Base-by-base conservation (phyloP, 2,113 vertebrate species). In the Cariama cristata region DNA sequence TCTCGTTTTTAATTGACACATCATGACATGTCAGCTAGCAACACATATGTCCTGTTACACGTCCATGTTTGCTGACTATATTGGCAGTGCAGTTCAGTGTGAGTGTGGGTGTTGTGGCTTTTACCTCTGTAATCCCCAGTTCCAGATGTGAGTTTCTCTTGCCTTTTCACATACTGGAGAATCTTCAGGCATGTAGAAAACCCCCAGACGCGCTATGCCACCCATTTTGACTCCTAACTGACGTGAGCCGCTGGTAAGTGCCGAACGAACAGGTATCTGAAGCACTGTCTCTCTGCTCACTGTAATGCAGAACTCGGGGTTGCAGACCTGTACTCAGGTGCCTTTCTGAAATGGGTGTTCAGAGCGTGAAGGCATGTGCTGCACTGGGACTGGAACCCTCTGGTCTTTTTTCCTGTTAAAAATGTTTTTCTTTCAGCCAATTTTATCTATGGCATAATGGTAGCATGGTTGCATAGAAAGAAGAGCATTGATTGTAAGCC, bases 1-100 rank as follows among this genome's bases (percentile, higher is more conserved):
- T 47, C n/a, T 93, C 24, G 5, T 44, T 44, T 89, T 56, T 4
- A 58, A 17, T 4, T 24, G 52, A 1, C 7, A 1, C 24, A 22
- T 67, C 9, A 2, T 0, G 0, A 15, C 4, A 1, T 49, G 17
- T 22, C 82, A 44, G 66, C 12, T 20, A 26, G 69, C 30, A 8
- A 3, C 19, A 0, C 0, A 2, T 11, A 2, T 28, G 33, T 56
- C 19, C 69, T 0, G 0, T 33, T 2, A 1, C 38, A 20, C 0
- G 3, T 20, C 59, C 1, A 2, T 26, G 42, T 14, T 8, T 14
- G 35, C 59, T 15, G 27, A 15, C 60, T 12, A 3, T 53, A 4
- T 12, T 6, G 32, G 40, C 26, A 7, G 32, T 9, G 62, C 85
- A 33, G 2, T n/a, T 20, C 11, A 64, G 19, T 63, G 82, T 14